Conservation (phyloP, 2,888 invertebrate species). For the Eumacrocentrus americanus region DNA sequence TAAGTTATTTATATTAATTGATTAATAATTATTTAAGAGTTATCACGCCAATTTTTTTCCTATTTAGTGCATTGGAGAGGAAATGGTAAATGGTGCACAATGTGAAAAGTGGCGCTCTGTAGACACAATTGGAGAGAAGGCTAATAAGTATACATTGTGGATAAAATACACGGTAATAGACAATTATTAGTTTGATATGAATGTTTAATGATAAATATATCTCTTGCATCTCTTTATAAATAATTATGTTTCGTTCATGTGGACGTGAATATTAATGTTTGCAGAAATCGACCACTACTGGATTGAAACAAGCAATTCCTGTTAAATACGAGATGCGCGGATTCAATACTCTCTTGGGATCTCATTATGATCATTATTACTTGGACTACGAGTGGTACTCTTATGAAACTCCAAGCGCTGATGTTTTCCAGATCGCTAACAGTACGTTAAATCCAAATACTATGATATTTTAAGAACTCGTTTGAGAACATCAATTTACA, state of each 20-base stretch:
- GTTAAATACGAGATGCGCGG: slow-evolving; percentile 90
- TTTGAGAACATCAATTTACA: not conserved
- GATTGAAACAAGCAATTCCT: slow-evolving; percentile 51
- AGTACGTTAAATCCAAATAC: slow-evolving; percentile 62
- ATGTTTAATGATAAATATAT: not conserved
- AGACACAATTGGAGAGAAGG: slow-evolving; percentile 75
- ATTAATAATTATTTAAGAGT: slow-evolving; percentile 7
- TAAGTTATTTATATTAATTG: slow-evolving; percentile 44
- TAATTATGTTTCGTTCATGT: slow-evolving; percentile 6
- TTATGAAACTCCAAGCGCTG: slow-evolving; percentile 71
- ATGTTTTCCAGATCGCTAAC: slow-evolving; percentile 71
- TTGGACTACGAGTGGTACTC: slow-evolving; percentile 74
- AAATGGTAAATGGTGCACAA: slow-evolving; percentile 72
- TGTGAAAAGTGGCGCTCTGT: slow-evolving; percentile 82
- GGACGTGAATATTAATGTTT: no score
- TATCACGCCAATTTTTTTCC: no score
- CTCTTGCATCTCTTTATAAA: not conserved
- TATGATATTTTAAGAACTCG: not conserved
- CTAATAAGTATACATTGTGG: slow-evolving; percentile 90
- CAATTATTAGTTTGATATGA: slow-evolving; percentile 10
- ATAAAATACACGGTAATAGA: slow-evolving; percentile 70
- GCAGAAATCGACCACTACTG: slow-evolving; percentile 48
- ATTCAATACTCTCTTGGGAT: slow-evolving; percentile 88
- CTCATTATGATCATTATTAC: slow-evolving; percentile 95
- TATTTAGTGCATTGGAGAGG: slow-evolving; percentile 66